Base-by-base conservation (phyloP, 2,888 invertebrate species). In the Cactoblastis cactorum region DNA sequence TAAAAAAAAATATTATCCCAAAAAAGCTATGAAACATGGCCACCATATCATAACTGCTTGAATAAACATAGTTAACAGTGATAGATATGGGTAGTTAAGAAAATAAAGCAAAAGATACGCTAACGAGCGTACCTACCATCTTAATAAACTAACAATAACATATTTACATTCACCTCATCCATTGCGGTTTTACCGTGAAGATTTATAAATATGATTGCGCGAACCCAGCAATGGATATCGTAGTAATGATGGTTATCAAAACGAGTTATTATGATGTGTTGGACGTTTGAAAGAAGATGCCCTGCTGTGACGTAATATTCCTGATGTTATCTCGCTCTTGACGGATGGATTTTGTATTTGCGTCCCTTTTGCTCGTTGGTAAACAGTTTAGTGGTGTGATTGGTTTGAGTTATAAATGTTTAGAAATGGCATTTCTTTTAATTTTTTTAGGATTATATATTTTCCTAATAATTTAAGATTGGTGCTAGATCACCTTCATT, bases 51-150 rank as follows among this genome's bases (percentile, higher is more conserved):
- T 71, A 77, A 74, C 79, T 75, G 84, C 82, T 88, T 88, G 86
- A 87, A 87, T 87, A 88, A 87, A 88, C 88, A 87, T 88, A 87
- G 87, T 87, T 87, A 88, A 87, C 88, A 84, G 84, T 88, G 88
- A 88, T 87, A 87, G 88, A 88, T 88, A 83, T 77, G 80, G 80
- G 80, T 87, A 82, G 84, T 86, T 87, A 86, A 80, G 85, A 85
- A 87, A 87, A 88, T 87, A 87, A 87, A 88, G 82, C 78, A 87
- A 84, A 82, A 84, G 74, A 76, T 71, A 43, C 64, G 62, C 62
- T 87, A 87, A 88, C 88, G 87, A 88, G 85, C 67, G 74, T 57
- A 57, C 57, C 62, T 68, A 75, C 75, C 71, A 70, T 53, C 55
- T 56, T 54, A 46, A 51, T 50, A 50, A 32, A 54, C 54, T 54